Percentiles rank a stretch among this genome's conserved stretches.
Evolutionary conservation across 2,113 vertebrate genomes (phyloP).

Genomic region (Paradisaea rubra): DNA sequence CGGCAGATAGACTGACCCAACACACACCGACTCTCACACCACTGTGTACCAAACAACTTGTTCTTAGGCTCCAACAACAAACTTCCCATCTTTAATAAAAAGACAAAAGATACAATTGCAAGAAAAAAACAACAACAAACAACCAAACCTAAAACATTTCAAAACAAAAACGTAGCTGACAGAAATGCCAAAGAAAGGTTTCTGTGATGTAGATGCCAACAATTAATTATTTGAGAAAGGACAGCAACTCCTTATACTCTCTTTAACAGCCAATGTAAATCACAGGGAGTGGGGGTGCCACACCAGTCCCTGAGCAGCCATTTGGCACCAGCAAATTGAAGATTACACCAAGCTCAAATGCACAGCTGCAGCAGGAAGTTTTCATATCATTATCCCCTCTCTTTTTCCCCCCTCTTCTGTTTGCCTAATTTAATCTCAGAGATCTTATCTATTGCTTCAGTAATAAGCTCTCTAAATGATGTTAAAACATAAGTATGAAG

Average conservation of each 20-base stretch:
- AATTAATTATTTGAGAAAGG: neutral
- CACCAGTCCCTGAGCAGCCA: neutral
- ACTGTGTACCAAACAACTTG: neutral
- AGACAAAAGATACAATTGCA: neutral
- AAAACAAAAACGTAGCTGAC: neutral
- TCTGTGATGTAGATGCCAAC: neutral
- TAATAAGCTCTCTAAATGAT: neutral
- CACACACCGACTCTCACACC: neutral
- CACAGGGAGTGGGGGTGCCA: neutral
- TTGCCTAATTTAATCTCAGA: neutral
- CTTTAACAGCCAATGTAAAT: neutral
- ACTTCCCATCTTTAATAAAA: neutral
- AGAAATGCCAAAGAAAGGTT: neutral
- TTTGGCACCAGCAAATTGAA: neutral
- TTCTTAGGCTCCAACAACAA: neutral
- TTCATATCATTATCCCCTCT: neutral
- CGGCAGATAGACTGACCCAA: neutral
- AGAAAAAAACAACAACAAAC: accelerated
- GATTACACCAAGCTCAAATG: neutral
- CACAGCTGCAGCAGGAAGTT: slow-evolving; percentile 3
- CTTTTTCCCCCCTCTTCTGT: neutral
- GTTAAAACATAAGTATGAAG: neutral
- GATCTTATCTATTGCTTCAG: slow-evolving; percentile 1
- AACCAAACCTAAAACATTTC: neutral
- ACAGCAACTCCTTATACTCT: neutral